A percentile compares a stretch with the other conserved stretches of the same genome.
Evolutionary conservation across 1,140 invertebrate species (phyloP).

Genomic region (Drosophila nasuta): DNA sequence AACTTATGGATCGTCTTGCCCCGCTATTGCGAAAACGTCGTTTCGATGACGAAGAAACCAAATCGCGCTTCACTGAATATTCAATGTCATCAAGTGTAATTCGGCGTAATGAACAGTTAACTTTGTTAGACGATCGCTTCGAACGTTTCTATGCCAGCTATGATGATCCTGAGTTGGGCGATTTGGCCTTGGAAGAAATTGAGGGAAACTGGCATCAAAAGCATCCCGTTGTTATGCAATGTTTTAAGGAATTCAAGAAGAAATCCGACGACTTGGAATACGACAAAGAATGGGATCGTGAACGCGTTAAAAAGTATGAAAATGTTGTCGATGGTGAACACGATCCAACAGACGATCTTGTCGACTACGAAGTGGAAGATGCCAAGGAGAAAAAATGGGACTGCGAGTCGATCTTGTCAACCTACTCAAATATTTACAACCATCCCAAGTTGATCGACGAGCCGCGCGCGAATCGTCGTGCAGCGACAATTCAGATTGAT

Average conservation of each 20-base stretch:
- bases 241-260: constrained; percentile 87
- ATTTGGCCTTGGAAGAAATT: constrained; percentile 95
- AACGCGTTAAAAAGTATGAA: constrained; percentile 86
- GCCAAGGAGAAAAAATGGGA: constrained; percentile 92
- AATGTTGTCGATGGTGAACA: constrained; percentile 87
- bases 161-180: constrained; percentile 95
- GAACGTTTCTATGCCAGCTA: constrained; percentile 95
- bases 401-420: constrained; percentile 96
- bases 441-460: constrained; percentile 95
- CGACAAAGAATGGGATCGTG: constrained; percentile 89
- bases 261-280: constrained; percentile 87
- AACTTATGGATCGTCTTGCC: constrained; percentile 86
- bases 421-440: constrained; percentile 96
- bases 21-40: constrained; percentile 85
- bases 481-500: constrained; percentile 89
- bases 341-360: constrained; percentile 86
- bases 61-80: constrained; percentile 96
- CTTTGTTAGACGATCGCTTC: constrained; percentile 95
- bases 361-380: constrained; percentile 87
- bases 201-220: constrained; percentile 91
- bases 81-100: constrained; percentile 97
- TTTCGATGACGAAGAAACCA: constrained; percentile 91
- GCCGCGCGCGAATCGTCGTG: constrained; percentile 86
- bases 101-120: constrained; percentile 92
- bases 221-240: constrained; percentile 89